Evolutionary conservation across 2,797 vertebrate genomes (phyloP).

Genomic region (Pyrrhura leucotis): DNA sequence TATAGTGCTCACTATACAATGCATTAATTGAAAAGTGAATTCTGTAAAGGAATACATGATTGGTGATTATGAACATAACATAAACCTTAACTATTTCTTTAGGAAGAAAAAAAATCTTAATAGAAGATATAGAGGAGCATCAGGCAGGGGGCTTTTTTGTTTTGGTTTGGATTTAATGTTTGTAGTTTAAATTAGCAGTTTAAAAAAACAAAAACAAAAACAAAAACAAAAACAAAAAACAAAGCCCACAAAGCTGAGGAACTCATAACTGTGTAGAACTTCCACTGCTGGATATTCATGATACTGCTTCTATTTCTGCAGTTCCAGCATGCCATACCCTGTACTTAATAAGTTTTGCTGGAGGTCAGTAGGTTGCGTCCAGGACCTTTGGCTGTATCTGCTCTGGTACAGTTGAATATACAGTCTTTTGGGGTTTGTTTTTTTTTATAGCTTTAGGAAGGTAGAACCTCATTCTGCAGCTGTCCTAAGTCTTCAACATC

Average conservation of each 20-base stretch:
- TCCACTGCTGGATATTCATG: not conserved
- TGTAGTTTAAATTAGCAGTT: not conserved
- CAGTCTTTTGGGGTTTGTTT: not conserved
- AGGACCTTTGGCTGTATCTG: not conserved
- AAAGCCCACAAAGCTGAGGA: not conserved
- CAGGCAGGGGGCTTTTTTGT: accelerated
- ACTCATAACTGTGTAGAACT: not conserved
- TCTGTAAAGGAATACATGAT: not conserved
- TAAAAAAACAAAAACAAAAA: not conserved
- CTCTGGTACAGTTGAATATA: not conserved
- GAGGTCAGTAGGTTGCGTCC: not conserved
- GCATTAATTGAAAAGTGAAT: not conserved
- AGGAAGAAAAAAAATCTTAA: not conserved
- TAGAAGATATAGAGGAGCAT: not conserved
- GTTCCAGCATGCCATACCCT: not conserved
- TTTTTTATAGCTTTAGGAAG: not conserved
- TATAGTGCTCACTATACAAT: not conserved
- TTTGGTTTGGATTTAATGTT: not conserved
- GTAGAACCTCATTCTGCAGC: not conserved
- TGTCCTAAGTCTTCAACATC: not conserved
- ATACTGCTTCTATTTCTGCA: not conserved
- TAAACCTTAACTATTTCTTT: not conserved
- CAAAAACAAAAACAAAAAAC: not conserved
- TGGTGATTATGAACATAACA: not conserved
- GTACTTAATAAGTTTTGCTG: not conserved